Evolutionary conservation across 2,113 vertebrate species (phyloP).

Genomic region (Phoxinus phoxinus): DNA sequence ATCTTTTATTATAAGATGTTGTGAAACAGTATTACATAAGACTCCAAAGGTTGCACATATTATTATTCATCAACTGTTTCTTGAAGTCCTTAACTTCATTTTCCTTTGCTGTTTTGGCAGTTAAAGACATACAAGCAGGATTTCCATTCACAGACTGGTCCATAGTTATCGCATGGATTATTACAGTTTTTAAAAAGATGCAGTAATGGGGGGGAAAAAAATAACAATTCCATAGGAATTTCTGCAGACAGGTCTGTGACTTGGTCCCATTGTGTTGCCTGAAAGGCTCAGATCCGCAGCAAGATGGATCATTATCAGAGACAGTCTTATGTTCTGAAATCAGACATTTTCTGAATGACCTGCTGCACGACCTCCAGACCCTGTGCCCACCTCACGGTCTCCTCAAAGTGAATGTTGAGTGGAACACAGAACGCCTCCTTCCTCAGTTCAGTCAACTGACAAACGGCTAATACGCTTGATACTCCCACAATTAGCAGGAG

Average conservation of each 20-base stretch:
- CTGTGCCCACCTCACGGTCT: conserved; percentile 78
- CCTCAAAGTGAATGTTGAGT: conserved; percentile 80
- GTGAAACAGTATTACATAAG: conserved; percentile 27
- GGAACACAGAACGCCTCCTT: conserved; percentile 80
- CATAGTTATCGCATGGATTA: conserved; percentile 23
- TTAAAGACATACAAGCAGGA: conserved; percentile 28
- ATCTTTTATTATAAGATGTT: conserved; percentile 45
- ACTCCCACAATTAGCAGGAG: conserved; percentile 76
- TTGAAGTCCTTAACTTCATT: neutral
- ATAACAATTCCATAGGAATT: conserved; percentile 93
- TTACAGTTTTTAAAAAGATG: conserved; percentile 49
- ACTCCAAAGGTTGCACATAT: conserved; percentile 31
- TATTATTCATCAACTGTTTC: conserved; percentile 37
- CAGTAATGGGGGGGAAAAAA: conserved; percentile 60
- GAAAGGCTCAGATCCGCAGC: conserved; percentile 52
- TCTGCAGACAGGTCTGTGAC: conserved; percentile 68
- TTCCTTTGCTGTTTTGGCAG: conserved; percentile 28
- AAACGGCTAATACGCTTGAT: conserved; percentile 72
- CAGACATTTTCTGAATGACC: conserved; percentile 81
- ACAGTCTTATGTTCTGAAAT: conserved; percentile 50
- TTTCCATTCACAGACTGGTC: conserved; percentile 15
- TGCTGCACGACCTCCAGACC: conserved; percentile 83
- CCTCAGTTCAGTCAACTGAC: conserved; percentile 82
- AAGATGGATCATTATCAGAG: conserved; percentile 12
- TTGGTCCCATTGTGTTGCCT: conserved; percentile 41